phyloP scores from a whole-genome alignment of 1,140 invertebrate species.

The Heterodera schachtii region DNA sequence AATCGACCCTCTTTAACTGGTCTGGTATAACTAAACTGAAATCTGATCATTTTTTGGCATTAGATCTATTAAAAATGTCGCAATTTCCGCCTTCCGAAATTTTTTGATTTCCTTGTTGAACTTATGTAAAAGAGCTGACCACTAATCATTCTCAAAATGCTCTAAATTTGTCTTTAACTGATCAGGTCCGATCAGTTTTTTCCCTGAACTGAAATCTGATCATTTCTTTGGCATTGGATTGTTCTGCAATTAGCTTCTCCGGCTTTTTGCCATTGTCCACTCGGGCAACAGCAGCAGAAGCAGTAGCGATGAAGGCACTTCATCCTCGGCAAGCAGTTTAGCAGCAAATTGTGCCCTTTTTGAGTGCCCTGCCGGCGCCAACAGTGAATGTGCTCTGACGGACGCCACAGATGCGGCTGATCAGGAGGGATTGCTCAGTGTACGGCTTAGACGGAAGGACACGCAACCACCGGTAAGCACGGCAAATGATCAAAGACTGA shows the following conservation, averaged over 20 bases:
- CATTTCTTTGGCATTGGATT: background rate
- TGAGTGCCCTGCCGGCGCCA: background rate
- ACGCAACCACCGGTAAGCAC: background rate
- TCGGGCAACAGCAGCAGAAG: background rate
- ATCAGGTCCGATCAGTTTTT: too few relatives aligned
- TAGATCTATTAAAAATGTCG: too few relatives aligned
- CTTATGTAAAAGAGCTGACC: too few relatives aligned
- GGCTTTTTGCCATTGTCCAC: conserved; percentile 6
- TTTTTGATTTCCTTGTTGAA: too few relatives aligned
- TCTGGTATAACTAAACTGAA: too few relatives aligned
- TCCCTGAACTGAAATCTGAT: too few relatives aligned
- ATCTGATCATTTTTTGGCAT: too few relatives aligned
- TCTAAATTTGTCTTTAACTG: too few relatives aligned
- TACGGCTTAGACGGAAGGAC: background rate
- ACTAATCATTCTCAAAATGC: too few relatives aligned
- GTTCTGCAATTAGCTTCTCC: conserved; percentile 25
- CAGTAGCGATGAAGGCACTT: background rate
- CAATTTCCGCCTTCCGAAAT: too few relatives aligned
- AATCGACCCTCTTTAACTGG: too few relatives aligned
- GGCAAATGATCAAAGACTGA: too few relatives aligned
- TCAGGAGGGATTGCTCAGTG: conserved; percentile 12
- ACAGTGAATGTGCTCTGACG: background rate
- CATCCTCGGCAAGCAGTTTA: conserved; percentile 5
- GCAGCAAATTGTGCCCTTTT: background rate
- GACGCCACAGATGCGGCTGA: background rate